phyloP scores from a whole-genome alignment of 2,113 vertebrate genomes.

The Callipepla squamata region DNA sequence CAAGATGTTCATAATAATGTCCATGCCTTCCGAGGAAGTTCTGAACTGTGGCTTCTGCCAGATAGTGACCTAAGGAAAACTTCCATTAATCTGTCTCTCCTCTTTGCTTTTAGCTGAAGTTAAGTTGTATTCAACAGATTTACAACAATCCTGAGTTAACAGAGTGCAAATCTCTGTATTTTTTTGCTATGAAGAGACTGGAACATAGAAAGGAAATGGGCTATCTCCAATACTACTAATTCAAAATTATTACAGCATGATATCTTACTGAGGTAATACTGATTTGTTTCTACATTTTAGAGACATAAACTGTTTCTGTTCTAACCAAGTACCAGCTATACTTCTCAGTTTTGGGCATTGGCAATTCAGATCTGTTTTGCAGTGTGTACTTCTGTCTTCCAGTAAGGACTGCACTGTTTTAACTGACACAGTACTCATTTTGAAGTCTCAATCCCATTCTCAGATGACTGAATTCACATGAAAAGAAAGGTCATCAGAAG shows the following conservation, averaged over 20 bases:
- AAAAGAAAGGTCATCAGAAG: neutral
- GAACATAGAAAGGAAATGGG: neutral
- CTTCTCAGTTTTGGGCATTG: neutral
- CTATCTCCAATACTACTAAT: neutral
- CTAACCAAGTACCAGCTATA: neutral
- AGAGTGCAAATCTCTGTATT: neutral
- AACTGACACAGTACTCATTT: neutral
- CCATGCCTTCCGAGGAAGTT: neutral
- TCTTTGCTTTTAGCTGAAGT: neutral
- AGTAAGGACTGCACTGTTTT: neutral
- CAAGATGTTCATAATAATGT: neutral
- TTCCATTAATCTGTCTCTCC: neutral
- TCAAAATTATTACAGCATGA: neutral
- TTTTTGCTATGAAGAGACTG: neutral
- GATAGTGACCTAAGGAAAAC: neutral
- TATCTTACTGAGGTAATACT: neutral
- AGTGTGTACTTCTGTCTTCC: neutral
- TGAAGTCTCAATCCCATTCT: neutral
- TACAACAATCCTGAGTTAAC: neutral
- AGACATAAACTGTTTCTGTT: neutral
- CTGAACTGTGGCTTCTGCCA: neutral
- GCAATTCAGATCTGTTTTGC: neutral
- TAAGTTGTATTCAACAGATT: neutral
- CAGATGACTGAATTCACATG: neutral
- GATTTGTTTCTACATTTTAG: neutral